These are phyloP conservation scores for Patella ulyssiponensis DNA, from an alignment of 2,888 invertebrate genomes.

Conservation along the genomic window DNA sequence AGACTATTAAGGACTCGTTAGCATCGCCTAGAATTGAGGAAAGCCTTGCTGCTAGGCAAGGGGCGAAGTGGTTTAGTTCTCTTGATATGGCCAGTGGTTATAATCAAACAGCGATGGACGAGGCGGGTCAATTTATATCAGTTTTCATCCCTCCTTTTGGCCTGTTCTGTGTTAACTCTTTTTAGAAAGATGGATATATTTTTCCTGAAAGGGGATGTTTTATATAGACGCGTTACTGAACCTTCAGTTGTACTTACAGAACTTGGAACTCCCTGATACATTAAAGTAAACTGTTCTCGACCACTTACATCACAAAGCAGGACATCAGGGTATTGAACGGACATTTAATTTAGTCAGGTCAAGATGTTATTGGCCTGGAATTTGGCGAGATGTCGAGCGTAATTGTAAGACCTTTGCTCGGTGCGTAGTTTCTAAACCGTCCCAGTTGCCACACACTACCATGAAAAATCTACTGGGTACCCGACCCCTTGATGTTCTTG, in stretches of 20 bases:
- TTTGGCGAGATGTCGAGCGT: no score
- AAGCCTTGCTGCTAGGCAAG: slow-evolving; percentile 19
- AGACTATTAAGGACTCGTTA: slow-evolving; percentile 20
- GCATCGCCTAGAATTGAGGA: slow-evolving; percentile 28
- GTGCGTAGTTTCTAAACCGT: slow-evolving; percentile 35
- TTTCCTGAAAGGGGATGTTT: slow-evolving; percentile 10
- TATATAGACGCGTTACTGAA: slow-evolving; percentile 20
- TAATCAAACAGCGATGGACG: slow-evolving; percentile 24
- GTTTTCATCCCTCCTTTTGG: slow-evolving; percentile 28
- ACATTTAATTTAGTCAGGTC: no score
- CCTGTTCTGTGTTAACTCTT: neutral
- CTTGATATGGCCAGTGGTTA: slow-evolving; percentile 24
- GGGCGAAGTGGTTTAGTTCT: slow-evolving; percentile 14
- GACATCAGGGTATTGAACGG: no score
- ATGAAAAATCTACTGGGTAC: slow-evolving; percentile 33
- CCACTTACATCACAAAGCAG: slow-evolving; percentile 24
- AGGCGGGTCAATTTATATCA: slow-evolving; percentile 18
- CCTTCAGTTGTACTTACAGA: slow-evolving; percentile 12
- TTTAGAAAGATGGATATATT: slow-evolving; percentile 10
- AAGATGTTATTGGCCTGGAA: no score
- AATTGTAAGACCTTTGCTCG: neutral
- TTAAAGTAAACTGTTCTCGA: slow-evolving; percentile 22
- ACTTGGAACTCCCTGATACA: slow-evolving; percentile 20
- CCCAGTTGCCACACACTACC: slow-evolving; percentile 17
- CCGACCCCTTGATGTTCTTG: slow-evolving; percentile 40